These are phyloP conservation scores for Drosophila greeni DNA, from an alignment of 2,888 invertebrate species.

Conservation along the genomic window DNA sequence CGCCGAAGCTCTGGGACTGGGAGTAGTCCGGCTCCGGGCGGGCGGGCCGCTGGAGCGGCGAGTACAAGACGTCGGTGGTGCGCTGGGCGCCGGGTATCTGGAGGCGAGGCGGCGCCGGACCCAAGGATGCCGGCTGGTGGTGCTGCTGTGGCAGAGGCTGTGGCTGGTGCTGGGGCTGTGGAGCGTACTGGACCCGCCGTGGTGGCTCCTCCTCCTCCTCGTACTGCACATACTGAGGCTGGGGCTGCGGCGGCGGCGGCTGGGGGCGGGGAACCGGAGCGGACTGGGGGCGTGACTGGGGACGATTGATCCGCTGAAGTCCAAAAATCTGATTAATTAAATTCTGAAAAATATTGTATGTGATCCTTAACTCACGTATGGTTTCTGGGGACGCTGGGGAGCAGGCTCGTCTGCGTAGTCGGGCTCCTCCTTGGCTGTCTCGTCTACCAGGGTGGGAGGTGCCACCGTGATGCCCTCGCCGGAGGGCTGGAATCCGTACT, in stretches of 20 bases:
- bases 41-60: conserved; percentile 75
- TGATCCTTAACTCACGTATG: conserved; percentile 67
- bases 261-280: conserved; percentile 44
- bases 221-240: conserved; percentile 76
- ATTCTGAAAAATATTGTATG: too few relatives aligned
- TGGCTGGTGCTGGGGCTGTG: conserved; percentile 60
- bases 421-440: conserved; percentile 78
- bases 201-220: conserved; percentile 75
- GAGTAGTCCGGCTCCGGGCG: conserved; percentile 78
- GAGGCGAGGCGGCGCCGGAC: conserved; percentile 73
- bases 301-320: conserved; percentile 65
- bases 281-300: conserved; percentile 62
- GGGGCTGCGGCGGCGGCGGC: conserved; percentile 68
- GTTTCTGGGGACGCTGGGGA: conserved; percentile 69
- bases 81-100: conserved; percentile 77
- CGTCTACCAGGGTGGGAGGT: conserved; percentile 81
- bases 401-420: conserved; percentile 79
- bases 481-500: conserved; percentile 91
- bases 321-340: too few relatives aligned
- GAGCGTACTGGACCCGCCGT: conserved; percentile 72
- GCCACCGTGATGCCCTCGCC: conserved; percentile 92
- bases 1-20: conserved; percentile 76
- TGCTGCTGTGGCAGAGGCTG: conserved; percentile 54
- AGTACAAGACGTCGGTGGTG: conserved; percentile 77
- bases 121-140: conserved; percentile 57